phyloP scores from a whole-genome alignment of 2,113 vertebrate species.

The Ctenomys sociabilis region DNA sequence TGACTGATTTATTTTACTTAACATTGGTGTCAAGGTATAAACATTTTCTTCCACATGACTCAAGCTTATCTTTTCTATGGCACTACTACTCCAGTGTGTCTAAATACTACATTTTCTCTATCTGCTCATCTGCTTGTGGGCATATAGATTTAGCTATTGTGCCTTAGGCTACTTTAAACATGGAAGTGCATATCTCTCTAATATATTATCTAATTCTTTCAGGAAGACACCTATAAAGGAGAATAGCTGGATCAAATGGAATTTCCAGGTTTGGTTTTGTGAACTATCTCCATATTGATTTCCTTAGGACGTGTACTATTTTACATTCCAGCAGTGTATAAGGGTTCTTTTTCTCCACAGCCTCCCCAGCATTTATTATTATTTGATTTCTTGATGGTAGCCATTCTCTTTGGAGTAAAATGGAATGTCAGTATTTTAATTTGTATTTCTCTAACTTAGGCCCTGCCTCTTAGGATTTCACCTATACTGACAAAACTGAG shows the following conservation, averaged over 20 bases:
- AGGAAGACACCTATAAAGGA: not conserved
- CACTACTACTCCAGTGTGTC: not conserved
- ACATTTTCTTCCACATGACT: not conserved
- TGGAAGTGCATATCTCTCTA: not conserved
- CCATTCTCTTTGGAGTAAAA: not conserved
- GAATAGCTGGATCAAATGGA: not conserved
- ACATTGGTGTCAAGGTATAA: not conserved
- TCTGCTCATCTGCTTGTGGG: too few species aligned
- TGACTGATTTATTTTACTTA: not conserved
- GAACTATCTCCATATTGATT: not conserved
- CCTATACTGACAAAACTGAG: not conserved
- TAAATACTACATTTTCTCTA: not conserved
- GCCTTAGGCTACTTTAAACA: not conserved
- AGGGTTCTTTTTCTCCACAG: not conserved
- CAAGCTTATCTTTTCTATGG: not conserved
- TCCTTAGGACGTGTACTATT: not conserved
- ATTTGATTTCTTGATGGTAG: not conserved
- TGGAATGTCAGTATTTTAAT: not conserved
- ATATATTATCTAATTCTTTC: not conserved
- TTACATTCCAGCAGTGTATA: not conserved
- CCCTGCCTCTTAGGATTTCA: not conserved
- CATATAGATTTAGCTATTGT: not conserved
- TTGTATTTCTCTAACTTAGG: not conserved
- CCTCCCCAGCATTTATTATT: not conserved
- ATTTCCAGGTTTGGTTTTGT: not conserved